Evolutionary conservation across 2,888 invertebrate genomes (phyloP), one percentile per base, ranked within the genome.

Genomic region (Automeris io): DNA sequence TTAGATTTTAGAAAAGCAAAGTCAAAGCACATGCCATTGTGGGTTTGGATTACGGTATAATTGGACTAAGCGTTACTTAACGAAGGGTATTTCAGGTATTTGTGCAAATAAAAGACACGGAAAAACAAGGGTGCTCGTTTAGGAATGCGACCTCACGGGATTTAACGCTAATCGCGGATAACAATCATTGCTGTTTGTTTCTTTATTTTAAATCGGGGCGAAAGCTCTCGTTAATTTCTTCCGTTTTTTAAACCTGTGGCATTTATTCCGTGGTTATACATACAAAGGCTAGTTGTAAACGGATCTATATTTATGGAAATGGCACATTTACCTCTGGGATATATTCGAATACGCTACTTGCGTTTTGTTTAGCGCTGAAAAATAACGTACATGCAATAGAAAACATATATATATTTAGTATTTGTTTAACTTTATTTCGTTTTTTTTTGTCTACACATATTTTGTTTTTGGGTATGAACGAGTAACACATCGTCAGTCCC

Each of bases 11-110:
- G 18, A 32, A 34, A 42, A 50, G 33, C 46, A 46, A 64, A 62
- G 60, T 58, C 49, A 62, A 48, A 51, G 59, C 47, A 61, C 55
- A 61, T 54, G 52, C 56, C 44, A 41, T 49, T 48, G 63, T 61
- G 62, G 61, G 66, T 58, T 61, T 57, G 61, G 67, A 70, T 69
- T 69, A 64, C 52, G 29, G 60, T 53, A 60, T 66, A 67, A 69
- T 65, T 70, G 68, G 60, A 55, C 56, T 47, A 48, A 46, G 41
- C 46, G 44, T 47, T 50, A 49, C 43, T 48, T 49, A 47, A 60
- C 64, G 59, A 61, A 59, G 57, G 56, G 56, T 53, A 55, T 47
- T 59, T 53, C 50, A 52, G 57, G 54, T 64, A 52, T 54, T 56
- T 53, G 53, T 51, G 25, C 35, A 49, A 54, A 58, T 41, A 46